phyloP scores from a whole-genome alignment of 2,797 vertebrate genomes.

The Hippopotamyrus pictus region DNA sequence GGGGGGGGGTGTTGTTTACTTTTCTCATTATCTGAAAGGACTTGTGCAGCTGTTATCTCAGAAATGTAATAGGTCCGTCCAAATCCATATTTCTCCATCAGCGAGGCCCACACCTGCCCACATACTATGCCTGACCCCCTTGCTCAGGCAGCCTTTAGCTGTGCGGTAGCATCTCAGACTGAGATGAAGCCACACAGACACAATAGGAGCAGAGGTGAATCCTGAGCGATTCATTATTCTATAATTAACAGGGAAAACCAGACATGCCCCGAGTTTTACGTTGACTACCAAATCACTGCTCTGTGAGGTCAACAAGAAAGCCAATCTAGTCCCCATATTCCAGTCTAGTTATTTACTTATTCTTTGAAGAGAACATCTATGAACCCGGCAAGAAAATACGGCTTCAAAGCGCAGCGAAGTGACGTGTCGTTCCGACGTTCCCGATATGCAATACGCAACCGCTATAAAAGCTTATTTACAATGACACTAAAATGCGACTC shows the following conservation, averaged over 20 bases:
- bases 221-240: conserved; percentile 21
- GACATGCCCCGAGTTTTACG: not conserved
- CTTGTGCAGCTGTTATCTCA: not conserved
- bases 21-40: conserved; percentile 16
- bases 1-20: not conserved
- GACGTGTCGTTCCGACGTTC: conserved; percentile 53
- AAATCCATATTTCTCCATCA: conserved; percentile 28
- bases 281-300: not conserved
- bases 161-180: conserved; percentile 29
- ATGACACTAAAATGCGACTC: conserved; percentile 49
- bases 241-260: conserved; percentile 30
- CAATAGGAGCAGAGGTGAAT: conserved; percentile 24
- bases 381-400: conserved; percentile 37
- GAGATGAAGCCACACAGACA: conserved; percentile 27
- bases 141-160: conserved; percentile 26
- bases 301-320: conserved; percentile 19
- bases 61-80: conserved; percentile 20
- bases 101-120: conserved; percentile 25
- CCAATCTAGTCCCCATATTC: conserved; percentile 28
- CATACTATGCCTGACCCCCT: conserved; percentile 56
- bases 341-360: conserved; percentile 17
- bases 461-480: conserved; percentile 60
- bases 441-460: conserved; percentile 59
- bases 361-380: conserved; percentile 39
- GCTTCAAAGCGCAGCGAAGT: conserved; percentile 49